Evolutionary conservation across 2,888 invertebrate species (phyloP), one percentile per base, ranked within the genome.

Genomic region (Perithous albicinctus): DNA sequence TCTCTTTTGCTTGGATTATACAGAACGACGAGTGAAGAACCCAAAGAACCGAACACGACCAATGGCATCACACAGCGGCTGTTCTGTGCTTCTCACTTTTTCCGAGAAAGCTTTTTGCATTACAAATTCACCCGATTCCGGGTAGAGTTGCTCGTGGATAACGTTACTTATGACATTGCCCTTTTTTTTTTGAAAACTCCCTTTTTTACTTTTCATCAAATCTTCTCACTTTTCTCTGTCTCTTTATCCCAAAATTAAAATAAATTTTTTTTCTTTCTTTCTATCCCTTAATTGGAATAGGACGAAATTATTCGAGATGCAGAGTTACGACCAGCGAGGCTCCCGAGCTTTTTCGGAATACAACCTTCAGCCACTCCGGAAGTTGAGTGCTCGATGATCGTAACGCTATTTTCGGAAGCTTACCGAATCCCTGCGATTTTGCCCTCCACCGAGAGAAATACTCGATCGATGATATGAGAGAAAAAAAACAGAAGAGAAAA

Each of bases 51-150:
- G 20, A 51, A 67, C 67, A 20, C 23, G 20, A 64, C 12, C 12
- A 35, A n/a, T 8, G 69, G n/a, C n/a, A n/a, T n/a, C n/a, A n/a
- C n/a, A n/a, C 59, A 59, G 29, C 20, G 43, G 26, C 43, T 18
- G 29, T 1, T 15, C 29, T 35, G 29, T 59, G 56, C 51, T 64
- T 67, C 64, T 75, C 67, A 80, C 85, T 86, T 88, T 89, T 88
- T 89, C 88, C 85, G 72, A 86, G 89, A 89, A 89, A 78, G 86
- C 88, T 86, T 90, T 85, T 89, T 90, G 89, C 90, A 90, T 90
- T 86, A 87, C 88, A 89, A 90, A 90, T n/a, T 90, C 85, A 88
- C 86, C 80, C 85, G 80, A 84, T 85, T 84, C 84, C 85, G 78
- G 77, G 83, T 74, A 80, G 15, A 63, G 46, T 18, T n/a, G 70